Percentiles rank a stretch among this genome's conserved stretches.
These are phyloP conservation scores for Phylloscopus collybita DNA, from an alignment of 2,797 vertebrate genomes.

Conservation along the genomic window DNA sequence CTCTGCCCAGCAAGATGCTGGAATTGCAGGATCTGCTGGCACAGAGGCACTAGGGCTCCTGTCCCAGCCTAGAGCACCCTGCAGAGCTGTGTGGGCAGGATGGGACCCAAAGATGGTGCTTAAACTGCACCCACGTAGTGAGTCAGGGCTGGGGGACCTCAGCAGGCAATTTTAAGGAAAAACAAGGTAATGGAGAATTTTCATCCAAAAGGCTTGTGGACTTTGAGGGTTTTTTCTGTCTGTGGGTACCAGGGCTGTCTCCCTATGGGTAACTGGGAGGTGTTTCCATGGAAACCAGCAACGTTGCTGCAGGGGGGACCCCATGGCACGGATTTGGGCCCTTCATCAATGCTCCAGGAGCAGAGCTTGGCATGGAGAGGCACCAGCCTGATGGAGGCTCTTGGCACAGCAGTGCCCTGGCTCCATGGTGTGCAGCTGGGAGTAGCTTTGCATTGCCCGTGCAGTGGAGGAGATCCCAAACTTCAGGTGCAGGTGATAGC, in stretches of 20 bases:
- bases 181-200: neutral
- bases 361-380: accelerated
- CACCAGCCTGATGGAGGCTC: neutral
- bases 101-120: neutral
- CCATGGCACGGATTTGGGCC: neutral
- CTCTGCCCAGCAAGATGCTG: neutral
- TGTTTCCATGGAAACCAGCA: neutral
- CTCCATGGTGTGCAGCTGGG: accelerated
- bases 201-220: neutral
- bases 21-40: neutral
- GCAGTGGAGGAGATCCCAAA: neutral
- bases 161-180: neutral
- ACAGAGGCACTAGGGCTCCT: neutral
- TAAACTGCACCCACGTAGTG: neutral
- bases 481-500: neutral
- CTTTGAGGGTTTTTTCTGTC: neutral
- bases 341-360: neutral
- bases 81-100: neutral
- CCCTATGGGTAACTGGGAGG: neutral
- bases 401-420: accelerated
- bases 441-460: neutral
- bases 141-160: neutral
- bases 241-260: neutral
- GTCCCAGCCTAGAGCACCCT: accelerated
- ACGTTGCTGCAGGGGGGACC: neutral